Base-by-base conservation (phyloP, 2,888 invertebrate genomes). In the Agrochola lota region DNA sequence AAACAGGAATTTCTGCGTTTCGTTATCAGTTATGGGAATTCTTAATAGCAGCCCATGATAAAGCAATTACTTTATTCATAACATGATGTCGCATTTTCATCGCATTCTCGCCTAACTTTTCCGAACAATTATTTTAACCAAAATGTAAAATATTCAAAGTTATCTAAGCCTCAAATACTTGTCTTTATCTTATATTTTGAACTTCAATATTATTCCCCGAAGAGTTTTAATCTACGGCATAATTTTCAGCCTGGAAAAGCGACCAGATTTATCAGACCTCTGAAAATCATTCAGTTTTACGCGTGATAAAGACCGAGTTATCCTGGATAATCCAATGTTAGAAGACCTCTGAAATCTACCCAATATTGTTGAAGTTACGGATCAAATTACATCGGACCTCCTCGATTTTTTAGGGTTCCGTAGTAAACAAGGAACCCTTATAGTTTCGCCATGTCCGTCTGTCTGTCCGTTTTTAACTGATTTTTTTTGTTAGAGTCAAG, bases 131-230 rank as follows among this genome's bases (percentile, higher is more conserved):
- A 23, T 40, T 20, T 11, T 1, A 43, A 5, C 30, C 35, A 57
- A 59, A 64, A 55, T 26, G 15, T 59, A 30, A 11, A 46, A 23
- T 40, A 17, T 40, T 23, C n/a, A 20, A 64, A 59, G n/a, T 71
- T 35, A 52, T 59, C 2, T 30, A 2, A 57, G 11, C 49, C 63
- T 57, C 55, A 11, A 60, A 20, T 55, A 55, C 63, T 57, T 35
- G 35, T 9, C 43, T n/a, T n/a, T 55, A 66, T 49, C n/a, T 7
- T 30, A 20, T 4, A n/a, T 43, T 43, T 35, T 35, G 3, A 52
- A 64, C 30, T 43, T 64, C 5, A 30, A 62, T 67, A 71, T 62
- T 71, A 69, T 74, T 74, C 74, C 64, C 69, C 20, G 15, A 46
- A 68, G 15, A 70, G 55, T 74, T 60, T 52, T 70, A 46, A 74